A percentile compares a stretch with the other conserved stretches of the same genome.
Conservation (phyloP, 1,140 invertebrate species). For the Radopholus similis region DNA sequence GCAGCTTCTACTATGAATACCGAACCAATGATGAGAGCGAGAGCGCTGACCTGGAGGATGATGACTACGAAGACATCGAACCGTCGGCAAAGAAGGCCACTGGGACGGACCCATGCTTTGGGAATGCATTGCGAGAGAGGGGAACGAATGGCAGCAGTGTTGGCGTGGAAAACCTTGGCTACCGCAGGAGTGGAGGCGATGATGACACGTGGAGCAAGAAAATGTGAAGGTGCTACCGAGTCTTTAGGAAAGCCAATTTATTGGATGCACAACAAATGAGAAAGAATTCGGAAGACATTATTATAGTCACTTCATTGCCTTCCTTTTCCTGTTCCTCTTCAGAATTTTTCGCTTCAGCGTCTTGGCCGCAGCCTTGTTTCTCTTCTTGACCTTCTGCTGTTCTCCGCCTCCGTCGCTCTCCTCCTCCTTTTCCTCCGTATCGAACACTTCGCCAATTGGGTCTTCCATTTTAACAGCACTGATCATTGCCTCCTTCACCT, state of each 20-base stretch:
- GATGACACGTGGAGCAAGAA: no score
- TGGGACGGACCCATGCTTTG: no score
- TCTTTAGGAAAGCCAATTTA: no score
- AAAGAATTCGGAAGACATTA: neutral
- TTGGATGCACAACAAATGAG: neutral
- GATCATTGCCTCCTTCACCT: conserved; percentile 31
- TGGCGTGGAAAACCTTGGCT: no score
- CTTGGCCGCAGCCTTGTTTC: neutral
- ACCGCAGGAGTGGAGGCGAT: no score
- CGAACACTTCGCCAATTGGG: conserved; percentile 35
- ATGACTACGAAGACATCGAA: no score
- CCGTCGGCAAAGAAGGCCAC: no score
- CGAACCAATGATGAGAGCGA: neutral
- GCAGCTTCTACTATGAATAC: conserved; percentile 20
- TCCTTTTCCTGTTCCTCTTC: neutral
- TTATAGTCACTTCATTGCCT: neutral
- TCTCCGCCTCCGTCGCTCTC: neutral
- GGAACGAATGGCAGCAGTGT: no score
- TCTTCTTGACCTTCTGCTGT: neutral
- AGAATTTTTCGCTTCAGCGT: conserved; percentile 6
- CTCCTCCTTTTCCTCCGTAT: conserved; percentile 22
- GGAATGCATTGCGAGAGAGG: no score
- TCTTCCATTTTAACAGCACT: conserved; percentile 18
- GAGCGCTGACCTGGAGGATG: neutral
- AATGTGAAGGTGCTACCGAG: no score